Conservation (phyloP, 23 tunicate genomes). For the Halocynthia roretzi region DNA sequence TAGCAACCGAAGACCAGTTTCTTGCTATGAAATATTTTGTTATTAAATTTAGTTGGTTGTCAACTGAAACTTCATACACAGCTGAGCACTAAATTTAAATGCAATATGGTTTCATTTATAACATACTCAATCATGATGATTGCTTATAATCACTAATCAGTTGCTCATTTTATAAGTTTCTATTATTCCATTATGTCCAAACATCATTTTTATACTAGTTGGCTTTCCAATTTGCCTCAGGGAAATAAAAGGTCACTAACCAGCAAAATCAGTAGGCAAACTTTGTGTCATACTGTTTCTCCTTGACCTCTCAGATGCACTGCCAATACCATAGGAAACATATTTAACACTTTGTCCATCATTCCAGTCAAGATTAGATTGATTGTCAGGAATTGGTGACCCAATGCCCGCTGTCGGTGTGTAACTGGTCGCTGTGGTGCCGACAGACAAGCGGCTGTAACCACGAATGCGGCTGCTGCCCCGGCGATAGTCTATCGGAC, state of each 20-base stretch:
- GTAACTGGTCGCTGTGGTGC: constrained; percentile 40
- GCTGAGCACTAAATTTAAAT: no score
- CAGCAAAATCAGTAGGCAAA: constrained; percentile 64
- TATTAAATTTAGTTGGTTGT: no score
- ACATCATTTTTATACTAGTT: neutral
- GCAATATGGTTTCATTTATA: no score
- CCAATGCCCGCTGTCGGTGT: constrained; percentile 56
- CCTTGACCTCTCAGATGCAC: constrained; percentile 18
- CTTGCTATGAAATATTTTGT: constrained; percentile 5
- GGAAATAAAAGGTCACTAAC: neutral
- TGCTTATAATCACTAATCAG: no score
- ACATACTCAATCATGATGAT: no score
- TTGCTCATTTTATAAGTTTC: neutral
- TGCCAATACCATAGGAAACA: constrained; percentile 4
- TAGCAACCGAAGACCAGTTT: constrained; percentile 60
- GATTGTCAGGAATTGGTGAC: constrained; percentile 52
- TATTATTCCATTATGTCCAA: neutral
- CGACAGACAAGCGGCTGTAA: constrained; percentile 84
- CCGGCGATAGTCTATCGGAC: constrained; percentile 68
- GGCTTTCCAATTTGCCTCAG: constrained; percentile 1
- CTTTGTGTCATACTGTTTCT: constrained; percentile 71
- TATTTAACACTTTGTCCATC: constrained; percentile 42
- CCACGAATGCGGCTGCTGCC: constrained; percentile 94
- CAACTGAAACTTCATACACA: no score
- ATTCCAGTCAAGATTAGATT: constrained; percentile 57